Conservation (phyloP, 1,140 invertebrate species). For the Hyles euphorbiae region DNA sequence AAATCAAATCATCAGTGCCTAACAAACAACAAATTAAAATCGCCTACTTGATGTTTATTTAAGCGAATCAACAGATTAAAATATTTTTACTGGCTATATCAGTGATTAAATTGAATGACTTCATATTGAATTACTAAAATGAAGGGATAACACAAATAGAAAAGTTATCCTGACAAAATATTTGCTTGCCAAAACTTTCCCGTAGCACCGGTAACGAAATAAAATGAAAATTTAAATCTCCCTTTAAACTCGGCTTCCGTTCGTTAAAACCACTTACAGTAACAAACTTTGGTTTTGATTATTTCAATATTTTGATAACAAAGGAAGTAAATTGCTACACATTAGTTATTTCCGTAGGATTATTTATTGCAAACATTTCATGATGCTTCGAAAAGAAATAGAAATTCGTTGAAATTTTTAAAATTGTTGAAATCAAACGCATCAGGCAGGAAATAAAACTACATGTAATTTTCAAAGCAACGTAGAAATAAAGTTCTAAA, state of each 20-base stretch:
- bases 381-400: too few relatives aligned
- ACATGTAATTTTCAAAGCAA: too few relatives aligned
- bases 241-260: slow-evolving; percentile 20
- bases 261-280: slow-evolving; percentile 23
- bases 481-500: too few relatives aligned
- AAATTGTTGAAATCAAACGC: too few relatives aligned
- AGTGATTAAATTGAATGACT: neutral
- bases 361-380: neutral
- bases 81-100: too few relatives aligned
- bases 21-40: too few relatives aligned
- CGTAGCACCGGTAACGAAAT: slow-evolving; percentile 29
- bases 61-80: too few relatives aligned
- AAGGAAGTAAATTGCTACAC: neutral
- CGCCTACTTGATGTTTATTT: too few relatives aligned
- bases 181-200: slow-evolving; percentile 33
- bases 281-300: slow-evolving; percentile 18
- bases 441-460: too few relatives aligned
- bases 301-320: slow-evolving; percentile 19
- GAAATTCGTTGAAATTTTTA: too few relatives aligned
- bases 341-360: neutral
- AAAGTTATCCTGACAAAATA: slow-evolving; percentile 43
- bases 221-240: slow-evolving; percentile 34
- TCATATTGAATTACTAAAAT: slow-evolving; percentile 14
- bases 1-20: too few relatives aligned
- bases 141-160: slow-evolving; percentile 35